phyloP scores from a whole-genome alignment of 2,113 vertebrate genomes.

The Psephotus haematonotus region DNA sequence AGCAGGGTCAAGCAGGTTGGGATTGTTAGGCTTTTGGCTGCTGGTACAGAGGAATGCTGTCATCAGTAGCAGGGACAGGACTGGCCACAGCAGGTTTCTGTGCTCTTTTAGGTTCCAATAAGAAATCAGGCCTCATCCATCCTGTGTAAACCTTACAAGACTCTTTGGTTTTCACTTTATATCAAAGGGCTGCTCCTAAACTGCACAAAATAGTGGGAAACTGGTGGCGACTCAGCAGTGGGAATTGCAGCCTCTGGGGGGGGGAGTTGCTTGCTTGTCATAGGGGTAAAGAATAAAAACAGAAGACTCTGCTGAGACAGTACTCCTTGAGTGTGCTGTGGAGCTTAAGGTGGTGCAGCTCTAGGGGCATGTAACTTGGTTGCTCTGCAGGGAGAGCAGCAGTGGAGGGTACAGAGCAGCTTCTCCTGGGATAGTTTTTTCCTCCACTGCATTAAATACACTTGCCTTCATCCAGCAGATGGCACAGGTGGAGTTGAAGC shows the following conservation, averaged over 20 bases:
- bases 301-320: not conserved
- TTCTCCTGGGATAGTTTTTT: not conserved
- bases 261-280: not conserved
- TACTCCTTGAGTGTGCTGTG: rapidly evolving
- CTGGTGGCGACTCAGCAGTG: not conserved
- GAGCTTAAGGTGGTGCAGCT: not conserved
- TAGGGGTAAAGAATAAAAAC: not conserved
- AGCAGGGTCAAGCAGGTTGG: not conserved
- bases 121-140: not conserved
- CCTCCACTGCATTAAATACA: not conserved
- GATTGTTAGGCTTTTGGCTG: not conserved
- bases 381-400: not conserved
- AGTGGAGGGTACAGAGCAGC: not conserved
- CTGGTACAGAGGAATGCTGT: not conserved
- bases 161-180: not conserved
- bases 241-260: not conserved
- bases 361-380: too few species aligned
- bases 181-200: not conserved
- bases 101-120: not conserved
- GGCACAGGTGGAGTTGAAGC: not conserved
- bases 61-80: not conserved
- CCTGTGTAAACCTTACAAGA: not conserved
- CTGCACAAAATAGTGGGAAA: not conserved
- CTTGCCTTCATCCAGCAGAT: not conserved
- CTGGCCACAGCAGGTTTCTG: not conserved